Evolutionary conservation across 53 echinoderm and acorn worm species (phyloP), one percentile per base, ranked within the genome.

Genomic region (Echinometra lucunter): DNA sequence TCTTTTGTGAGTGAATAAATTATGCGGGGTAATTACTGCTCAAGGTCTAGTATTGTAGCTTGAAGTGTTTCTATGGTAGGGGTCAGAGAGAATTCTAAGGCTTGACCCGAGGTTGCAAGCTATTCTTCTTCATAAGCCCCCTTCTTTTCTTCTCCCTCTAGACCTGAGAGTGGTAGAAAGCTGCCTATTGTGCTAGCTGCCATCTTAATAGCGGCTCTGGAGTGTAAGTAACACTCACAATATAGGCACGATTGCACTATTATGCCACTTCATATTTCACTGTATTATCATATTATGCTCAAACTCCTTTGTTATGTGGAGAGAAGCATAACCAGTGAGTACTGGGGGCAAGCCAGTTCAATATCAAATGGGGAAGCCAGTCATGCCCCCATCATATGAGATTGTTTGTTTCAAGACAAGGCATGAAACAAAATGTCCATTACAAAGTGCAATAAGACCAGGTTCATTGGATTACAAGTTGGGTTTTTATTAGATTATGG

Each of bases 261-360:
- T 91, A 67, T 66, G 69, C 45, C 70, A 66, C 89, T 91, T 45
- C 91, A 91, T 91, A 91, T 91, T 92, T 92, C 78, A 35, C 30
- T 49, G 74, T 92, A 92, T 92, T 91, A 91, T 91, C 60, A 91
- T 91, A 91, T 66, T 91, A 89, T 89, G 89, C 89, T 57, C 63
- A 38, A 56, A 30, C 45, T 58, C 60, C 89, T 89, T 89, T 89
- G 58, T 89, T 57, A 60, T 47, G 70, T 44, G 34, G 4, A 27
- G 66, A 66, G 58, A 30, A 37, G 91, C 42, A 21, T 90, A 47
- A 63, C 66, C 58, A 15, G 58, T 90, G 90, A n/a, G 90, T 90
- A 44, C 17, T 34, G 58, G 58, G 89, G 90, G 90, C 58, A 66
- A 58, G 66, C 38, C 38, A 23, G 66, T 66, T 58, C 60, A 90